phyloP scores from a whole-genome alignment of 2,888 invertebrate genomes.

The Holacanthella duospinosa region DNA sequence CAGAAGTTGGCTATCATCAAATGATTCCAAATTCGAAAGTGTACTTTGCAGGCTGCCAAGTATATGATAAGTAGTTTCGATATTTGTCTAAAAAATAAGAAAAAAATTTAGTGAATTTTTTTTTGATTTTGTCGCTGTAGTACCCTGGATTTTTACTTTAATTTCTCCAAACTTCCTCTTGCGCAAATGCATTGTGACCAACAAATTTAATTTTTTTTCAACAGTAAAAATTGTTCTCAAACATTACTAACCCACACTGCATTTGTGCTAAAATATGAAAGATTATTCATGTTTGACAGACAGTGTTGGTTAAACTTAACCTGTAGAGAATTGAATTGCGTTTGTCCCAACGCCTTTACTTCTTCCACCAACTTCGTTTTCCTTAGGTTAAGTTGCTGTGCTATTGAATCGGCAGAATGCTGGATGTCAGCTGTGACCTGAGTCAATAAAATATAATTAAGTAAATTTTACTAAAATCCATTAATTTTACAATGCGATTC shows the following conservation, averaged over 20 bases:
- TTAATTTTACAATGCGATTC: neutral
- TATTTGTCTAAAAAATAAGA: constrained; percentile 17
- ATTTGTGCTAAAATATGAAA: no score
- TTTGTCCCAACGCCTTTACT: constrained; percentile 23
- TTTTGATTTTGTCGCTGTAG: no score
- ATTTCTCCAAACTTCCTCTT: no score
- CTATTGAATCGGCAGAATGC: constrained; percentile 18
- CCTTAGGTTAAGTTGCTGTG: constrained; percentile 17
- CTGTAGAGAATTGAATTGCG: constrained; percentile 21
- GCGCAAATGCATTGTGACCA: no score
- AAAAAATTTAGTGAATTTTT: no score
- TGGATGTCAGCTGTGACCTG: constrained; percentile 29
- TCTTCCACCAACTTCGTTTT: constrained; percentile 23
- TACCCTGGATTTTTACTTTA: no score
- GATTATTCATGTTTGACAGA: no score
- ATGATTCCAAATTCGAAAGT: constrained; percentile 28
- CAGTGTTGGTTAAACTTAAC: no score
- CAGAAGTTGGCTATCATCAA: constrained; percentile 25
- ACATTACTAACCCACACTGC: constrained; percentile 5
- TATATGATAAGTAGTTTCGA: constrained; percentile 24
- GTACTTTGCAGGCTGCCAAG: constrained; percentile 30
- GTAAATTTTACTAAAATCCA: neutral
- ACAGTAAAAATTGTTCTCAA: neutral
- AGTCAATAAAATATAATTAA: neutral
- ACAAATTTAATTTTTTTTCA: neutral